Evolutionary conservation across 2,888 invertebrate species (phyloP).

Genomic region (Parascotia fuliginaria): DNA sequence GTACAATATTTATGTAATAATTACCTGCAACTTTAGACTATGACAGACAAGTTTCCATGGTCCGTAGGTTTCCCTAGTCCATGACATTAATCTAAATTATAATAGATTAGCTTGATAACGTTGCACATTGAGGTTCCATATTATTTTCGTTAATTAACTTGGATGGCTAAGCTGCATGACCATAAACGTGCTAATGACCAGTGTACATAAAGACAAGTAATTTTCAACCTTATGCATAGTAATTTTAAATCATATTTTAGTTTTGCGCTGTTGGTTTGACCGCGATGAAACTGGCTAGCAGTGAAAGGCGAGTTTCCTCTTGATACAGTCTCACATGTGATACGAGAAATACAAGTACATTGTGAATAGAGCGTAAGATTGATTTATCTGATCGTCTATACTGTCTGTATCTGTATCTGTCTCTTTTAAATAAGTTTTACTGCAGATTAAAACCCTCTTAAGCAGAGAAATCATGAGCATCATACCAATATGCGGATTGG

Average conservation of each 20-base stretch:
- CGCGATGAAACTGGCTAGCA: conserved; percentile 46
- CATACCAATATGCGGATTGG: too few species aligned
- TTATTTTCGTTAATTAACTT: conserved; percentile 36
- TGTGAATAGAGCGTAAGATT: not conserved
- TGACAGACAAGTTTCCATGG: too few species aligned
- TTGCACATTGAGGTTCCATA: conserved; percentile 26
- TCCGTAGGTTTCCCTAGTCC: not conserved
- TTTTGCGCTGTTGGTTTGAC: conserved; percentile 29
- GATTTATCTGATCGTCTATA: too few species aligned
- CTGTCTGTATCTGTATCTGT: too few species aligned
- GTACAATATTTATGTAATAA: too few species aligned
- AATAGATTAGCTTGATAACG: conserved; percentile 8
- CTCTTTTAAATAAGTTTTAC: too few species aligned
- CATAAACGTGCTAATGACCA: conserved; percentile 29
- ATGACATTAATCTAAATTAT: conserved; percentile 1
- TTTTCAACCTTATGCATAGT: conserved; percentile 5
- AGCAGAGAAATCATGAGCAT: too few species aligned
- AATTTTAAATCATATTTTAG: conserved; percentile 1
- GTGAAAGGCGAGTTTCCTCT: conserved; percentile 58
- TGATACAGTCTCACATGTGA: conserved; percentile 8
- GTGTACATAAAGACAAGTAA: not conserved
- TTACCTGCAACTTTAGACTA: too few species aligned
- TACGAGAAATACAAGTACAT: not conserved
- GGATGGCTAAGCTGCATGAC: conserved; percentile 31
- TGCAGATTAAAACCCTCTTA: too few species aligned